Conservation (phyloP, 1,140 invertebrate genomes). For the Plutomurus gul region DNA sequence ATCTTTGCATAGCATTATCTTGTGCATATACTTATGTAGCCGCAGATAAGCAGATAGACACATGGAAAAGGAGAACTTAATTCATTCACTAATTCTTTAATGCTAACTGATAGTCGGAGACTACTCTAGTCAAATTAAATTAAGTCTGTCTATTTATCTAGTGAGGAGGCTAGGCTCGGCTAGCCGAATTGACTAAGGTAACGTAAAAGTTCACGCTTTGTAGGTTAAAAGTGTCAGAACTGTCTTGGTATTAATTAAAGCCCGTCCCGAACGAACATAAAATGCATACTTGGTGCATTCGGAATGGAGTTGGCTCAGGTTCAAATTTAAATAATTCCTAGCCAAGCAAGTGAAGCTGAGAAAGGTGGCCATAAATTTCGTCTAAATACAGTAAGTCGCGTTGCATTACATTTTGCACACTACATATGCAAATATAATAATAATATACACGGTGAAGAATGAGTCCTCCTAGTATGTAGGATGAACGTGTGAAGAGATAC, state of each 20-base stretch:
- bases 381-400: slow-evolving; percentile 11
- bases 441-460: too few relatives aligned
- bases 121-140: background rate
- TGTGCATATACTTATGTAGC: too few relatives aligned
- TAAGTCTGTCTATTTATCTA: background rate
- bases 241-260: background rate
- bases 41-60: too few relatives aligned
- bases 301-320: background rate
- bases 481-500: background rate
- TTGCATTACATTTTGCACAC: too few relatives aligned
- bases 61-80: too few relatives aligned
- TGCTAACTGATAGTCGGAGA: slow-evolving; percentile 1
- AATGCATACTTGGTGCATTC: background rate
- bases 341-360: too few relatives aligned
- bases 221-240: slow-evolving; percentile 18
- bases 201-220: background rate
- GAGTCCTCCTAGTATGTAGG: background rate
- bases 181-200: background rate
- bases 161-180: background rate
- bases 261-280: background rate
- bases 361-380: background rate
- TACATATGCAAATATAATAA: too few relatives aligned
- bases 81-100: slow-evolving; percentile 11
- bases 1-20: too few relatives aligned
- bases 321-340: background rate